Conservation (phyloP, 2,113 vertebrate genomes). For the Grallaria varia region DNA sequence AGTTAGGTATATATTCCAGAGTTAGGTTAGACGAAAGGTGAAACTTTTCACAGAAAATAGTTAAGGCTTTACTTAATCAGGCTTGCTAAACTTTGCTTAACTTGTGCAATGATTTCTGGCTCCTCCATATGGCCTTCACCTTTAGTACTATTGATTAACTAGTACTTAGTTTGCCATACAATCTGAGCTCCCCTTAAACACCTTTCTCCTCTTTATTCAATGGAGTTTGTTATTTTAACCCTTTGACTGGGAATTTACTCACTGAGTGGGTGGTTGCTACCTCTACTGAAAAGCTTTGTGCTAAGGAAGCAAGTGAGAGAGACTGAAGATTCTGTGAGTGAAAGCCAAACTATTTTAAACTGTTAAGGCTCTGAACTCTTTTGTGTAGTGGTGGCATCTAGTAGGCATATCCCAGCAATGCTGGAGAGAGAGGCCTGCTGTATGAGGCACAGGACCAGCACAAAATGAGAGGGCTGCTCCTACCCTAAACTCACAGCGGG, state of each 20-base stretch:
- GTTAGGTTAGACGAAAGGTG: constrained; percentile 52
- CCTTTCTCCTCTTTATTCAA: constrained; percentile 46
- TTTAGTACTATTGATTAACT: constrained; percentile 70
- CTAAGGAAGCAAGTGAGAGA: not conserved
- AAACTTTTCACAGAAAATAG: constrained; percentile 70
- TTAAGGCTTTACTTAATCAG: constrained; percentile 70
- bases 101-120: constrained; percentile 68
- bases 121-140: constrained; percentile 65
- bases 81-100: constrained; percentile 72
- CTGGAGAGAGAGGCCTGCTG: not conserved
- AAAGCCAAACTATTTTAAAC: not conserved
- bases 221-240: constrained; percentile 47
- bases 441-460: not conserved
- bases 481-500: constrained; percentile 13
- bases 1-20: not conserved
- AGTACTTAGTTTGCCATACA: constrained; percentile 52
- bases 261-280: not conserved
- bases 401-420: not conserved
- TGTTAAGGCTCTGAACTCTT: constrained; percentile 7
- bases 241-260: constrained; percentile 27
- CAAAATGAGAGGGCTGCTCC: not conserved
- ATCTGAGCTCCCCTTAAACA: constrained; percentile 40
- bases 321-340: not conserved
- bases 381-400: constrained; percentile 5
- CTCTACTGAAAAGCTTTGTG: constrained; percentile 10